These are phyloP conservation scores for Sialis fuliginosa DNA, from an alignment of 2,888 invertebrate genomes.

Conservation along the genomic window DNA sequence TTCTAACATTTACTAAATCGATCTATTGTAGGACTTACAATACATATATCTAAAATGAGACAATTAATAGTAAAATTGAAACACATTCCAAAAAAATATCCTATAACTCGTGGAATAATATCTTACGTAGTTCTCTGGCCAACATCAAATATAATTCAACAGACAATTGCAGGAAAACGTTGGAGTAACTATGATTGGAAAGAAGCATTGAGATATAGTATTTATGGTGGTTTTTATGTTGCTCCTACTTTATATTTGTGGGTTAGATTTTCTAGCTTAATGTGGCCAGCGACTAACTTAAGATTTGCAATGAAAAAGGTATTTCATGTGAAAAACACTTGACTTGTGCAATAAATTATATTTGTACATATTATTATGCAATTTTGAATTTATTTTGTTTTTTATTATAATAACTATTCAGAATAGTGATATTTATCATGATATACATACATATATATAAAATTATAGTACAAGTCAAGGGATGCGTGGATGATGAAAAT, in stretches of 20 bases:
- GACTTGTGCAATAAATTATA: too few relatives aligned
- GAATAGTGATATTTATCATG: too few relatives aligned
- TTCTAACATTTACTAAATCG: too few relatives aligned
- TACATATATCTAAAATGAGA: too few relatives aligned
- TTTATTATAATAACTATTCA: too few relatives aligned
- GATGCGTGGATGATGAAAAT: too few relatives aligned
- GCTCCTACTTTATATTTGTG: constrained; percentile 68
- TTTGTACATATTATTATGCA: too few relatives aligned
- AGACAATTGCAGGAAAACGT: constrained; percentile 45
- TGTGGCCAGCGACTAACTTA: constrained; percentile 57
- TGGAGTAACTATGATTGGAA: constrained; percentile 50
- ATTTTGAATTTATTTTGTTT: too few relatives aligned
- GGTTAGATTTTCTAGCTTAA: constrained; percentile 51
- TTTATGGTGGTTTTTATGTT: constrained; percentile 66
- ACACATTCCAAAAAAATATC: constrained; percentile 21
- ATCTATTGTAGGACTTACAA: too few relatives aligned
- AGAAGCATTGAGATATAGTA: constrained; percentile 50
- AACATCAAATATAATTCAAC: constrained; percentile 51
- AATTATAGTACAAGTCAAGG: too few relatives aligned
- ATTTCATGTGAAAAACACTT: not conserved
- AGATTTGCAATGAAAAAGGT: constrained; percentile 58
- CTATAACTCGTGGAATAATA: constrained; percentile 44
- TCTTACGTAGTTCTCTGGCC: constrained; percentile 59
- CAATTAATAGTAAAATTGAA: not conserved
- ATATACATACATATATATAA: too few relatives aligned